A percentile compares a stretch with the other conserved stretches of the same genome.
Evolutionary conservation across 2,888 invertebrate genomes (phyloP).

Genomic region (Eutolmus rufibarbis): DNA sequence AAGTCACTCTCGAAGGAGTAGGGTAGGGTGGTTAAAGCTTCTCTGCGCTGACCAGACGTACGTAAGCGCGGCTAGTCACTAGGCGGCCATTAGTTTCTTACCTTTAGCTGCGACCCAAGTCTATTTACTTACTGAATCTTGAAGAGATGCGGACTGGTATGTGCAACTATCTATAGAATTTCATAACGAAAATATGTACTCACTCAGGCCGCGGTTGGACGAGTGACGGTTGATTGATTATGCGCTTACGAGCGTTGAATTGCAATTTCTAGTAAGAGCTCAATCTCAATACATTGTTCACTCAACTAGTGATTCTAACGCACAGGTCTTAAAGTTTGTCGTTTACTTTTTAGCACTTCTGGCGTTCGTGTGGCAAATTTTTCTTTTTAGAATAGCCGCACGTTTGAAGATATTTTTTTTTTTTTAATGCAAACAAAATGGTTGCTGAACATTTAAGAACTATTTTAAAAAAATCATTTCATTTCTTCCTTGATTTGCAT

Average conservation of each 20-base stretch:
- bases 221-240: background rate
- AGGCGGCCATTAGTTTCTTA: background rate
- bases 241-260: background rate
- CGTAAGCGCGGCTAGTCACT: background rate
- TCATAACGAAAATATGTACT: background rate
- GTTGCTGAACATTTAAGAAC: background rate
- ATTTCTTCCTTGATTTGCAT: background rate
- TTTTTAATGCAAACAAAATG: background rate
- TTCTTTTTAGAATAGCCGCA: too few species aligned
- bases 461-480: background rate
- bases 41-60: background rate
- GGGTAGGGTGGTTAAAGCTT: constrained; percentile 14
- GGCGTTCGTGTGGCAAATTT: background rate
- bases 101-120: background rate
- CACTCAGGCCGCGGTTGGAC: background rate
- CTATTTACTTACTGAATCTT: background rate
- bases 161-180: background rate
- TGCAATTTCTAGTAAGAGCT: background rate
- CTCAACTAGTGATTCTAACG: background rate
- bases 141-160: background rate
- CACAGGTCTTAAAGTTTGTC: background rate
- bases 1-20: background rate
- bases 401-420: too few species aligned
- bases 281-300: background rate
- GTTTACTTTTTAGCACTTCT: background rate